Conservation (phyloP, 2,113 vertebrate genomes). For the Solea solea region DNA sequence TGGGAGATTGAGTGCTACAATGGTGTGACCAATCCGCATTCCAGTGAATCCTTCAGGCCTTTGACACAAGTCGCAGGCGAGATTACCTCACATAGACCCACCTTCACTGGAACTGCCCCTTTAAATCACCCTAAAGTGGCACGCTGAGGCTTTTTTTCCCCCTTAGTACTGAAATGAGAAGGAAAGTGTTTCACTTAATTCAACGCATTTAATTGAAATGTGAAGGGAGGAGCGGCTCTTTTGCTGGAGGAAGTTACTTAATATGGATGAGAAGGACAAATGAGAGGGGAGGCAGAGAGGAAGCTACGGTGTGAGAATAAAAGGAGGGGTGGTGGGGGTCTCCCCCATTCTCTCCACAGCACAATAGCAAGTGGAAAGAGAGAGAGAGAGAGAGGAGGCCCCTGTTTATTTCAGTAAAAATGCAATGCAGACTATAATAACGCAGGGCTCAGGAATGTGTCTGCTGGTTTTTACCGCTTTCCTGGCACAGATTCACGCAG, state of each 20-base stretch:
- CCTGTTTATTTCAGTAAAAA: slow-evolving; percentile 41
- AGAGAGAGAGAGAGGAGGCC: slow-evolving; percentile 21
- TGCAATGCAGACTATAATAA: slow-evolving; percentile 63
- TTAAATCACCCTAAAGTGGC: slow-evolving; percentile 43
- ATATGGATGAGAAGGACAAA: slow-evolving; percentile 47
- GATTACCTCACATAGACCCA: slow-evolving; percentile 59
- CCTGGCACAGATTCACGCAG: slow-evolving; percentile 26
- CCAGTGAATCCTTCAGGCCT: slow-evolving; percentile 56
- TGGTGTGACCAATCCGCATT: slow-evolving; percentile 76
- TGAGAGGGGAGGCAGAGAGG: slow-evolving; percentile 21
- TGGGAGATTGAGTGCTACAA: slow-evolving; percentile 67
- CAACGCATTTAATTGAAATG: slow-evolving; percentile 48
- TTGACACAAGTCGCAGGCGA: slow-evolving; percentile 59
- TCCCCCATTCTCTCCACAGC: slow-evolving; percentile 22
- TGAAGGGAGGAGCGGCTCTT: not conserved
- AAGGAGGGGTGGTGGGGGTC: slow-evolving; percentile 22
- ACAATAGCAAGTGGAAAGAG: slow-evolving; percentile 41
- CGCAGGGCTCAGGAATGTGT: slow-evolving; percentile 57
- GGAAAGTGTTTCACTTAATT: slow-evolving; percentile 17
- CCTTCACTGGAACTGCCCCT: slow-evolving; percentile 20
- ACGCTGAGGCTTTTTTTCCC: slow-evolving; percentile 8
- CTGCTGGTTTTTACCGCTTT: slow-evolving; percentile 52
- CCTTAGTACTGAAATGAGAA: slow-evolving; percentile 7
- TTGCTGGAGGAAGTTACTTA: slow-evolving; percentile 25
- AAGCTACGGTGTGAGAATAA: slow-evolving; percentile 40